Percentiles rank a stretch among this genome's conserved stretches.
phyloP scores from a whole-genome alignment of 1,140 invertebrate species.

The Drosophila nannoptera region DNA sequence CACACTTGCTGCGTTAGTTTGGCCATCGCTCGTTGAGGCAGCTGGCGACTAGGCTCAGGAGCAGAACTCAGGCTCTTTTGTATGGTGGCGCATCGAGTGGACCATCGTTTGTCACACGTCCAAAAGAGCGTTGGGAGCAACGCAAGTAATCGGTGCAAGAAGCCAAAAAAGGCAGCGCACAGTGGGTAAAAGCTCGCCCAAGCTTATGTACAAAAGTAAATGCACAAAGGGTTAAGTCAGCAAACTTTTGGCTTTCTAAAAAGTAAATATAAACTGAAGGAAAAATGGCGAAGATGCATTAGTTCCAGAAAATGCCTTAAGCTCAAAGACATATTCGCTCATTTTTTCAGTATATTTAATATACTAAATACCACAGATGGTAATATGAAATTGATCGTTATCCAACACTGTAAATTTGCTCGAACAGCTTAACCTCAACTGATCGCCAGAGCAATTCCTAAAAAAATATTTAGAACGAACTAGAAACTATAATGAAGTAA shows the following conservation, averaged over 20 bases:
- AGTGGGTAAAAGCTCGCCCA: constrained; percentile 27
- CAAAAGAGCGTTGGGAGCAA: constrained; percentile 7
- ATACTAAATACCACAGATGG: too few species aligned
- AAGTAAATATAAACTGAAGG: too few species aligned
- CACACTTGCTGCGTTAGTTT: neutral
- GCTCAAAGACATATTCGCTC: too few species aligned
- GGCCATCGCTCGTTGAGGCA: neutral
- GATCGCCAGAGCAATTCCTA: too few species aligned
- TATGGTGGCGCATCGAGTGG: constrained; percentile 52
- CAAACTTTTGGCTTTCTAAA: neutral
- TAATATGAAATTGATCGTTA: too few species aligned
- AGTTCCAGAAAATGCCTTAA: too few species aligned
- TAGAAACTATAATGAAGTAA: too few species aligned
- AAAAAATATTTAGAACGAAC: too few species aligned
- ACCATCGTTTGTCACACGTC: constrained; percentile 64
- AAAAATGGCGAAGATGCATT: too few species aligned
- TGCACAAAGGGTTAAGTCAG: neutral
- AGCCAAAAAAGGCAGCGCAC: constrained; percentile 15
- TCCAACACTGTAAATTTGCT: too few species aligned
- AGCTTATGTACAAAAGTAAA: neutral
- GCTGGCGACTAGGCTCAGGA: constrained; percentile 28
- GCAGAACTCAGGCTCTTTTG: constrained; percentile 44
- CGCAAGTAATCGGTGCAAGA: neutral
- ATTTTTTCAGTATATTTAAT: too few species aligned
- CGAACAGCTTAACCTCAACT: too few species aligned